Percentiles rank a stretch among this genome's conserved stretches.
phyloP scores from a whole-genome alignment of 2,888 invertebrate species.

The Thereva unica region DNA sequence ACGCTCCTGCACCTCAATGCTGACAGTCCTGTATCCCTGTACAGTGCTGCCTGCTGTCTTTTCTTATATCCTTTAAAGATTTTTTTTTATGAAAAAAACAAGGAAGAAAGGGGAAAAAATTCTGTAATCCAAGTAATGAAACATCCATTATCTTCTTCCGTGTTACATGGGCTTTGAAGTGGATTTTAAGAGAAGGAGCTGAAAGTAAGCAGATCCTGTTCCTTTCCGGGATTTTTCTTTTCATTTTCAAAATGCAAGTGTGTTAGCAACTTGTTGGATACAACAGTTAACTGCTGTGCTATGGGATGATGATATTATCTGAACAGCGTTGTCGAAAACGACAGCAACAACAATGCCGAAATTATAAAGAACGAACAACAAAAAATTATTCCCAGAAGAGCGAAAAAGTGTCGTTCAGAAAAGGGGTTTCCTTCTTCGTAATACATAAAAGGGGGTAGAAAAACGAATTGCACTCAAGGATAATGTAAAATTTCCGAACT shows the following conservation, averaged over 20 bases:
- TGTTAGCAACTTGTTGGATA: conserved; percentile 19
- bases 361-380: neutral
- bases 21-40: neutral
- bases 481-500: too few relatives aligned
- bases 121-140: conserved; percentile 30
- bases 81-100: neutral
- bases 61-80: conserved; percentile 24
- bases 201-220: neutral
- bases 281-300: conserved; percentile 2
- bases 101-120: neutral
- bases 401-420: too few relatives aligned
- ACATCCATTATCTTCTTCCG: conserved; percentile 32
- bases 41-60: conserved; percentile 6
- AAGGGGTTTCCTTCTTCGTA: too few relatives aligned
- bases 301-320: neutral
- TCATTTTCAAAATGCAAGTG: conserved; percentile 8
- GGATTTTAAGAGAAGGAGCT: conserved; percentile 17
- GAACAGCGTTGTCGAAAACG: neutral
- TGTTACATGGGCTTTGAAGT: conserved; percentile 32
- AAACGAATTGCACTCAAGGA: too few relatives aligned
- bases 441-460: too few relatives aligned
- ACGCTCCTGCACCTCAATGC: conserved; percentile 2
- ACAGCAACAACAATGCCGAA: conserved; percentile 1
- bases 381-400: too few relatives aligned
- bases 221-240: conserved; percentile 11